Base-by-base conservation (phyloP, 2,888 invertebrate species). In the Synergus japonicus region DNA sequence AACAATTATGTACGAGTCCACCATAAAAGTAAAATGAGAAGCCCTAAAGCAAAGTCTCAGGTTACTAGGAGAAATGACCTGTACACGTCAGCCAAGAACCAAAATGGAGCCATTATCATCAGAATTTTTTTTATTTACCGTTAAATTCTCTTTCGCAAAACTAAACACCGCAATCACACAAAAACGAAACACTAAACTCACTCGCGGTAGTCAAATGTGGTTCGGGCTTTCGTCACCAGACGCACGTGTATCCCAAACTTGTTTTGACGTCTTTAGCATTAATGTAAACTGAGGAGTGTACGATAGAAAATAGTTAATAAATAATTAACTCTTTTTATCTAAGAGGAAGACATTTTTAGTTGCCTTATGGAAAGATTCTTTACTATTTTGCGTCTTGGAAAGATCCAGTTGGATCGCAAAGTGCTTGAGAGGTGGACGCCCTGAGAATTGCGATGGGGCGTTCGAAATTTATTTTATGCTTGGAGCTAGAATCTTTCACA, bases 31-130 rank as follows among this genome's bases (percentile, higher is more conserved):
- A 44, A 67, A 78, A 69, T 76, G 64, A 67, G 60, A 79, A 76
- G 60, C 29, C 29, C 60, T 76, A 54, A 49, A 46, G 60, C 73
- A 22, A 41, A 41, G 60, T 67, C 60, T 77, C 69, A 77, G 29
- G 60, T 77, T 77, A 29, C 67, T 64, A 60, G 49, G 44, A 54
- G 77, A 46, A 79, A 77, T 69, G 77, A 73, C 64, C 64, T 73
- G 69, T 58, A 63, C 43, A 69, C 64, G 18, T 73, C 69, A 73
- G 73, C 49, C 73, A 65, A 60, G 46, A 22, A 79, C 15, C 37
- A 22, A 29, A 49, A 2, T 49, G 37, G 49, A n/a, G 29, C 12
- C 22, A 73, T 73, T 15, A 4, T 37, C 73, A 54, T 15, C 29
- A 13, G 37, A 15, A 15, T 46, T 0, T 37, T n/a, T n/a, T 5